Evolutionary conservation across 2,888 invertebrate genomes (phyloP), one percentile per base, ranked within the genome.

Genomic region (Scaptomyza parva): DNA sequence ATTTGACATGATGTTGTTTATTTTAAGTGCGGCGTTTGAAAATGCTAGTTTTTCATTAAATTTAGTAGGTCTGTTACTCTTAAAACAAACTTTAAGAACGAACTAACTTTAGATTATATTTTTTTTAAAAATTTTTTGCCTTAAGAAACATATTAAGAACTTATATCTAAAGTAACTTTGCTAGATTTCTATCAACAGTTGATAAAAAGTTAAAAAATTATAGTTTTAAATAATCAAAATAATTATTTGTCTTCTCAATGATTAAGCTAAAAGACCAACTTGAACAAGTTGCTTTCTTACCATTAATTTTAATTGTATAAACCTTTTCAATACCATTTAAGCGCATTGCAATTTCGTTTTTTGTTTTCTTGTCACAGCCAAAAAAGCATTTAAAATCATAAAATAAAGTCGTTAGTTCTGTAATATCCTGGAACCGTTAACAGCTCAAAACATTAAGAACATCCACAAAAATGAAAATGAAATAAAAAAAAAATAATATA

Each of bases 371-470:
- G 47, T 18, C 17, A 6, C 8, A 44, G 30, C 18, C 17, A 12
- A n/a, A n/a, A n/a, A n/a, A n/a, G 6, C 11, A 11, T 50, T 24
- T 14, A 39, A 55, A 53, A 57, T 17, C 14, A 39, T 30, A 11
- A 35, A 59, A 54, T 53, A 39, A 48, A 37, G 37, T 50, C 71
- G 50, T 69, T 74, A 55, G 52, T 33, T 37, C 39, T 17, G 30
- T 30, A 35, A 18, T 44, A 45, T 39, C 26, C 22, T 35, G 18
- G 18, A 50, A 26, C 11, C 33, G 17, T 39, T 50, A 55, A 51
- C 37, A 43, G 48, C 52, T 41, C 4, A 37, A 14, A 33, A 22
- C 43, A 44, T 50, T 57, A 51, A 64, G 39, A 64, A 24, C 64
- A 45, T 37, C 9, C 20, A 8, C 12, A 40, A 50, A n/a, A n/a